Percentiles rank a stretch among this genome's conserved stretches.
Conservation (phyloP, 2,113 vertebrate species). For the Delphinus delphis region DNA sequence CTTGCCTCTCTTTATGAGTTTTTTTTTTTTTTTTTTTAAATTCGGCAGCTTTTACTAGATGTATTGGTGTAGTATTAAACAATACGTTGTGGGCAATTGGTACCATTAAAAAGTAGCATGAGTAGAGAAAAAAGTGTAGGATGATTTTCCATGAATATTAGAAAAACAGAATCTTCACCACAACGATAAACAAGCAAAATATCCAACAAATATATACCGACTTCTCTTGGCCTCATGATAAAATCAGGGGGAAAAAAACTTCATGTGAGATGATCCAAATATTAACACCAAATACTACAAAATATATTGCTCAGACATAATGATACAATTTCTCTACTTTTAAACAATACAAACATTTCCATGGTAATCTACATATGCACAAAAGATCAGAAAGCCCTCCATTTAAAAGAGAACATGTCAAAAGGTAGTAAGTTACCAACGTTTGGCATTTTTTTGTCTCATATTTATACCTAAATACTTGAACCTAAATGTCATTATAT, state of each 20-base stretch:
- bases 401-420: not conserved
- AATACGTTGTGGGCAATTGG: not conserved
- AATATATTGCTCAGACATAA: not conserved
- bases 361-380: not conserved
- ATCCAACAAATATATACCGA: not conserved
- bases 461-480: not conserved
- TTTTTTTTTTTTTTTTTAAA: not conserved
- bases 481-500: not conserved
- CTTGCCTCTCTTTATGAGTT: constrained; percentile 9
- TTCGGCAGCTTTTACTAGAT: not conserved
- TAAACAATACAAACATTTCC: not conserved
- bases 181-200: not conserved
- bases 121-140: not conserved
- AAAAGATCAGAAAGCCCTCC: not conserved
- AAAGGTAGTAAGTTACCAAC: not conserved
- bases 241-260: not conserved
- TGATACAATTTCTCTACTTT: not conserved
- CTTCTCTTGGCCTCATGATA: not conserved
- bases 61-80: not conserved
- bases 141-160: not conserved
- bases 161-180: not conserved
- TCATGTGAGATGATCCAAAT: not conserved
- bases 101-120: not conserved
- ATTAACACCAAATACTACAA: not conserved
- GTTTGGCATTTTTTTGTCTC: not conserved